phyloP scores from a whole-genome alignment of 2,113 vertebrate genomes.

The Cebidichthys violaceus region DNA sequence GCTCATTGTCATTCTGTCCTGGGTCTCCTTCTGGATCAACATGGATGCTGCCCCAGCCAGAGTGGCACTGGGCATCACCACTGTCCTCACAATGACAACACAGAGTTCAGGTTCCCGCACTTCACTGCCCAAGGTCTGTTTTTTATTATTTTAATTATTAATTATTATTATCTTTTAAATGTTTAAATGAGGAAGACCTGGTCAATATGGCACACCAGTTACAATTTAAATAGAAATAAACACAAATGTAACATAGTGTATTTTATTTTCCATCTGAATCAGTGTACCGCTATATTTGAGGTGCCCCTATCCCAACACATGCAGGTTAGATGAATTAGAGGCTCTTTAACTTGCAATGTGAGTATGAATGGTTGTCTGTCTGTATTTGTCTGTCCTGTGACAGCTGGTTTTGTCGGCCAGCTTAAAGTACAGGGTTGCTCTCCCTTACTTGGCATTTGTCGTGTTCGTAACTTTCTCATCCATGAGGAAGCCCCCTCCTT shows the following conservation, averaged over 20 bases:
- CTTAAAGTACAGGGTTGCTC: background rate
- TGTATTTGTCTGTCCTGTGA: background rate
- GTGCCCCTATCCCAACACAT: background rate
- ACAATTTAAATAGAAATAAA: background rate
- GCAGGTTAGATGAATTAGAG: background rate
- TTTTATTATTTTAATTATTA: background rate
- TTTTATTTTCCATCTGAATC: background rate
- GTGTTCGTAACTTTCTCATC: too few species aligned
- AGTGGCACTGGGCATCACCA: constrained; percentile 97
- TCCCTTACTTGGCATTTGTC: too few species aligned
- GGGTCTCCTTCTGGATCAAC: constrained; percentile 89
- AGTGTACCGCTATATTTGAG: background rate
- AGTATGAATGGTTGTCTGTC: background rate
- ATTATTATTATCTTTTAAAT: background rate
- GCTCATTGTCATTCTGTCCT: constrained; percentile 90
- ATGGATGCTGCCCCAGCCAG: constrained; percentile 92
- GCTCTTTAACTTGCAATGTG: background rate
- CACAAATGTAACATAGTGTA: background rate
- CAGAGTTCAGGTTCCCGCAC: constrained; percentile 97
- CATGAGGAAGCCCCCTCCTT: too few species aligned
- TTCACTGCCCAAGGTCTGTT: constrained; percentile 92
- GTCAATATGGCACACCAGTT: background rate
- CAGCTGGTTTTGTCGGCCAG: background rate
- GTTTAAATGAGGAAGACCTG: background rate
- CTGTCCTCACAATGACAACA: constrained; percentile 98